phyloP scores from a whole-genome alignment of 2,113 vertebrate genomes.

The Neotragus pygmaeus region DNA sequence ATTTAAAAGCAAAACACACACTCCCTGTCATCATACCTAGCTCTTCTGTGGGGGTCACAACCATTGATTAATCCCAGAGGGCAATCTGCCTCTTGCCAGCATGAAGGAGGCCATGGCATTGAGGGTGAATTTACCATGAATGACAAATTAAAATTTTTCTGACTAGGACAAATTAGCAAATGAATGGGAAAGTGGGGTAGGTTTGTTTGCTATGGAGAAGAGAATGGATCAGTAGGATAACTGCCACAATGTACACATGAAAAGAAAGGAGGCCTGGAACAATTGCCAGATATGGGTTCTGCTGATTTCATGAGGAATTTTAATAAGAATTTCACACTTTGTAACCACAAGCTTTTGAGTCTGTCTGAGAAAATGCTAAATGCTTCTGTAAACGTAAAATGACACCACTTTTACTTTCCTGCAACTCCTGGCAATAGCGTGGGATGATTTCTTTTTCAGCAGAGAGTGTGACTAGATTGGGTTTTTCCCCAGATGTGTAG shows the following conservation, averaged over 20 bases:
- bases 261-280: slow-evolving; percentile 35
- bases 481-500: slow-evolving; percentile 46
- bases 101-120: not conserved
- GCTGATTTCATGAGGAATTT: slow-evolving; percentile 72
- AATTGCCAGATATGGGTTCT: slow-evolving; percentile 64
- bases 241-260: slow-evolving; percentile 37
- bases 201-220: slow-evolving; percentile 32
- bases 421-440: slow-evolving; percentile 28
- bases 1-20: slow-evolving; percentile 24
- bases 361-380: slow-evolving; percentile 75
- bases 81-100: not conserved
- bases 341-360: slow-evolving; percentile 74
- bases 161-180: not conserved
- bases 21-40: not conserved
- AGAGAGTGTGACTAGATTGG: slow-evolving; percentile 26
- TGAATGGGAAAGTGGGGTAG: not conserved
- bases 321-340: slow-evolving; percentile 78
- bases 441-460: slow-evolving; percentile 64
- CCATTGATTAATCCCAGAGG: not conserved
- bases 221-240: slow-evolving; percentile 53
- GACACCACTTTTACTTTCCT: slow-evolving; percentile 63
- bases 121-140: not conserved
- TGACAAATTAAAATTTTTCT: slow-evolving; percentile 20
- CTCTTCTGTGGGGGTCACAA: not conserved
- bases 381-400: slow-evolving; percentile 73